Evolutionary conservation across 2,888 invertebrate species (phyloP), one percentile per base, ranked within the genome.

Genomic region (Resseliella maxima): DNA sequence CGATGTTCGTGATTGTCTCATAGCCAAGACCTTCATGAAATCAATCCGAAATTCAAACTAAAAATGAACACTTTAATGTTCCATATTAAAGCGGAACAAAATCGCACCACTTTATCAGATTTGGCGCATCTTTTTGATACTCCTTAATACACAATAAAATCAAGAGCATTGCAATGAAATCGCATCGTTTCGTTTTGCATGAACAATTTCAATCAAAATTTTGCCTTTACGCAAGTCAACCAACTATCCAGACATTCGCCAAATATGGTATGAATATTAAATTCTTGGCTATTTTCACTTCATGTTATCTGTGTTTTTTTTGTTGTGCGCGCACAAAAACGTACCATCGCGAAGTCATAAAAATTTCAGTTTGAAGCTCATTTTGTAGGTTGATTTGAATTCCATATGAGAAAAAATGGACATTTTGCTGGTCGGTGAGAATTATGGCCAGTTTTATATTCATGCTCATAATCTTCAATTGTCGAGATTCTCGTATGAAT

Each of bases 111-210:
- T 83, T 83, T 85, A 85, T 85, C 85, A 46, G 85, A 85, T 85
- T 85, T 85, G 85, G 85, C 85, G 85, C 85, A 85, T 85, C 85
- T 85, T 85, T 85, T 85, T 85, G 85, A 85, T 85, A 85, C 38
- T 46, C 45, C 27, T 85, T 38, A 36, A 83, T 83, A 8, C 18
- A 6, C 3, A 21, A 83, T 38, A 36, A 81, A 24, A 38, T 38
- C 10, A 38, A 64, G 1, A 27, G 64, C 27, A 27, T 8, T 64
- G 64, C 64, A 38, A 83, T 38, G 8, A 18, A 83, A 38, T 38
- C n/a, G n/a, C 24, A 6, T 3, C 59, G 59, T n/a, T 83, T 38
- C 83, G 24, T 83, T 59, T 59, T 3, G 38, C 38, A n/a, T 83
- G 3, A 12, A 38, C 0, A 3, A 31, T 72, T 31, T 72, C 72